A percentile compares a stretch with the other conserved stretches of the same genome.
phyloP scores from a whole-genome alignment of 2,888 invertebrate genomes.

The Spialia ferax region DNA sequence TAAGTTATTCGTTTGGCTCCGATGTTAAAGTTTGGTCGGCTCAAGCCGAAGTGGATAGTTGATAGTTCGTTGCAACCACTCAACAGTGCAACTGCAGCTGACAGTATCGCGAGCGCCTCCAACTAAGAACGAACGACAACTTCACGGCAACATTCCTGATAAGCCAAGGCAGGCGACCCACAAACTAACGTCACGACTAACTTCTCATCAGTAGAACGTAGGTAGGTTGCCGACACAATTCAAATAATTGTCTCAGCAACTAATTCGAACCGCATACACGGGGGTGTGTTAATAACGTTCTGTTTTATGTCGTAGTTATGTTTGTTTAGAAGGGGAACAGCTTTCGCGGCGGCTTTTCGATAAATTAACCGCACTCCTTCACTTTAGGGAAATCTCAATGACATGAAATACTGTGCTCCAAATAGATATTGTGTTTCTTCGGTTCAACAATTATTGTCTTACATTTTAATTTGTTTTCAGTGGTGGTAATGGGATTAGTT shows the following conservation, averaged over 20 bases:
- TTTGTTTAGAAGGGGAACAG: conserved; percentile 29
- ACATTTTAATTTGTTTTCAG: not conserved
- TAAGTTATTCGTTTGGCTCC: conserved; percentile 22
- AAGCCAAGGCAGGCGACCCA: conserved; percentile 55
- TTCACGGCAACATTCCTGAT: conserved; percentile 48
- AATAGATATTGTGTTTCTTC: not conserved
- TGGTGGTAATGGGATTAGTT: too few species aligned
- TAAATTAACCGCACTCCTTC: conserved; percentile 26
- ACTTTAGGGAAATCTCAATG: conserved; percentile 12
- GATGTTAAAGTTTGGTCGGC: conserved; percentile 42
- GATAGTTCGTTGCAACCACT: conserved; percentile 69
- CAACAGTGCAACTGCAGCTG: conserved; percentile 61
- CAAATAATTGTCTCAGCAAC: conserved; percentile 48
- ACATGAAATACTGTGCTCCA: conserved; percentile 4
- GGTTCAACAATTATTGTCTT: conserved; percentile 7
- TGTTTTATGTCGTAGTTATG: conserved; percentile 36
- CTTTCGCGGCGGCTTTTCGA: conserved; percentile 26
- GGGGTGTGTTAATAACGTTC: conserved; percentile 25
- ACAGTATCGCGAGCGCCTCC: conserved; percentile 53
- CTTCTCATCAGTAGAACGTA: conserved; percentile 47
- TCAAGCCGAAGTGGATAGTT: conserved; percentile 68
- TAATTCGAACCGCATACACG: conserved; percentile 44
- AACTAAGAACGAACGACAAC: not conserved
- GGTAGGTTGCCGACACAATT: conserved; percentile 43
- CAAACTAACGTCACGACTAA: conserved; percentile 54